Percentiles rank a stretch among this genome's conserved stretches.
phyloP scores from a whole-genome alignment of 2,797 vertebrate species.

The Amphiprion clarkii region DNA sequence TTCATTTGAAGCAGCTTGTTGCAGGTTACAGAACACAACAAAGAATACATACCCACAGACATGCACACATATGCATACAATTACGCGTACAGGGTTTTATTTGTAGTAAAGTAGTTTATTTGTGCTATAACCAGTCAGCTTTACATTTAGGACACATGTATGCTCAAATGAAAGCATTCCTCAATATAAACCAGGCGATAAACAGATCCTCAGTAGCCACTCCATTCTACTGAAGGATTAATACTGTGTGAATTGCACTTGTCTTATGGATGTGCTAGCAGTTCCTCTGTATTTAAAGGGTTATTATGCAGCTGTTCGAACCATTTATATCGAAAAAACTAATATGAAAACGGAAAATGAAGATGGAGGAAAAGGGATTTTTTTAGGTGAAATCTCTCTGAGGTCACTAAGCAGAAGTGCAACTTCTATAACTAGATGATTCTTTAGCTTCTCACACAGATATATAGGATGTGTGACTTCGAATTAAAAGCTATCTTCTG shows the following conservation, averaged over 20 bases:
- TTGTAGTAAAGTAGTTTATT: not conserved
- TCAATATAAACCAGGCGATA: constrained; percentile 1
- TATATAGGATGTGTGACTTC: not conserved
- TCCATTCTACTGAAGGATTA: not conserved
- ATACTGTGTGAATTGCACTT: not conserved
- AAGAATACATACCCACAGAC: too few species aligned
- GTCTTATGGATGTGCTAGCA: not conserved
- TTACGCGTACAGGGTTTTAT: too few species aligned
- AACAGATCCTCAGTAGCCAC: not conserved
- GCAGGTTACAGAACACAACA: too few species aligned
- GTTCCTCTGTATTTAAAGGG: not conserved
- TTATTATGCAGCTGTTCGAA: not conserved
- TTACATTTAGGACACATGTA: not conserved
- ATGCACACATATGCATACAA: too few species aligned
- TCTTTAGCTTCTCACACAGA: constrained; percentile 1
- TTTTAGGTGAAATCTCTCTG: not conserved
- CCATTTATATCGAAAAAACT: not conserved
- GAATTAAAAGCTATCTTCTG: too few species aligned
- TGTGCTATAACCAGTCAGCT: not conserved
- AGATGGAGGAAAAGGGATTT: too few species aligned
- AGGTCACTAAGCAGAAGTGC: constrained; percentile 30
- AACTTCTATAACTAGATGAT: not conserved
- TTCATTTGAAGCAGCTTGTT: too few species aligned
- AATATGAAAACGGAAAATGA: not conserved
- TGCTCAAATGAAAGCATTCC: not conserved